Evolutionary conservation across 1,140 invertebrate genomes (phyloP), one percentile per base, ranked within the genome.

Genomic region (Carcinoscorpius rotundicauda): DNA sequence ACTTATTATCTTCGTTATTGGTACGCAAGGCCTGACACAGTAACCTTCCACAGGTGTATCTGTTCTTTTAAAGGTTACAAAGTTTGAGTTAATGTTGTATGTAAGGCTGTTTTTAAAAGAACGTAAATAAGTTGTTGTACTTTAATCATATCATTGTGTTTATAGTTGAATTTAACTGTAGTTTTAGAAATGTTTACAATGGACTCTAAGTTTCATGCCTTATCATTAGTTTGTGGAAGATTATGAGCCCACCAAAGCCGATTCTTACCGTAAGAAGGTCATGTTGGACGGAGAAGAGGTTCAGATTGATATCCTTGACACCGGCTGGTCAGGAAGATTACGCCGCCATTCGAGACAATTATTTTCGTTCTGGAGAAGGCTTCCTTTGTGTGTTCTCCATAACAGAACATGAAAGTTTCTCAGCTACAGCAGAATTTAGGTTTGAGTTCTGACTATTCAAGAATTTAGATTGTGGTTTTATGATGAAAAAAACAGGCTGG

Each of bases 281-380:
- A 75, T 81, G 3, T 70, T 85, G 53, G 83, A 84, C 72, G 81
- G 80, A 3, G 93, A 98, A 79, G 94, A 93, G 82, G 95, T 98
- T 69, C 93, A 97, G 80, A 98, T 99, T 79, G 97, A 99, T 80
- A 99, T 99, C 78, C 82, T 99, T 69, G 97, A 99, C 78, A 99
- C 97, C 97, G 60, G 97, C 97, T 10, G 97, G 97, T 1, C 97
- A 99, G 80, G 97, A 99, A 81, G 97, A 99, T 79, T 99, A 99
- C 79, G 97, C 96, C 60, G 93, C 93, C 62, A 97, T 97, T 73
- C 73, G 97, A 74, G 97, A 99, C 79, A 98, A 98, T 80, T 99
- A 99, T 82, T 99, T 99, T 81, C 84, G 97, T 63, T 97, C 91
- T 74, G 97, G 97, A 9, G 97, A 99, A 81, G 97, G 97, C 11